Conservation (phyloP, 2,797 vertebrate species). For the Pangasius larnaudii region DNA sequence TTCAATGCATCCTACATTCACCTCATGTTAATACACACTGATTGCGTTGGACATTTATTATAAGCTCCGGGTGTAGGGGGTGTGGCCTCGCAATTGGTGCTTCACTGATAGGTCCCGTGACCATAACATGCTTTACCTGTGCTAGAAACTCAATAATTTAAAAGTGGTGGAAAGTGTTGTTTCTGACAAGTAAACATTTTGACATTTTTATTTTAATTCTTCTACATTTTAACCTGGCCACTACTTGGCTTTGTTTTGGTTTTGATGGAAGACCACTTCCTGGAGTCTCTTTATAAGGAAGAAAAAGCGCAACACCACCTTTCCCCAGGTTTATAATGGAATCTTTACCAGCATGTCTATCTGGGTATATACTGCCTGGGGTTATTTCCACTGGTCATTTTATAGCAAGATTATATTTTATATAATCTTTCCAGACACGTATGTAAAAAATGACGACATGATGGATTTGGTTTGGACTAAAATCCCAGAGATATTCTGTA, state of each 20-base stretch:
- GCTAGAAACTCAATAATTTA: neutral
- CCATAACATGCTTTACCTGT: neutral
- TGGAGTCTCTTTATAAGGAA: neutral
- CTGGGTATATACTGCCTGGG: neutral
- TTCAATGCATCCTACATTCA: neutral
- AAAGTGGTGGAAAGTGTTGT: neutral
- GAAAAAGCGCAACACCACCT: neutral
- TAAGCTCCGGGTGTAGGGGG: neutral
- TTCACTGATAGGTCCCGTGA: neutral
- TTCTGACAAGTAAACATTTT: neutral
- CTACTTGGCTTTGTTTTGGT: neutral
- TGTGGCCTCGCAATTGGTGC: neutral
- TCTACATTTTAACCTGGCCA: neutral
- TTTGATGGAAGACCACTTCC: neutral
- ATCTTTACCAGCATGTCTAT: neutral
- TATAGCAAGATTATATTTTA: no score
- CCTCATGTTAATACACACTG: neutral
- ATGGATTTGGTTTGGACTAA: neutral
- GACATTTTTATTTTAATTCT: neutral
- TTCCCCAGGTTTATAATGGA: neutral
- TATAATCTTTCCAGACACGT: neutral
- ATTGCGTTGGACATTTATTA: neutral
- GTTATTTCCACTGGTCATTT: neutral
- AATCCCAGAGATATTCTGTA: neutral
- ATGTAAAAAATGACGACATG: neutral